Conservation (phyloP, 2,888 invertebrate genomes). For the Cacoxenus indagator region DNA sequence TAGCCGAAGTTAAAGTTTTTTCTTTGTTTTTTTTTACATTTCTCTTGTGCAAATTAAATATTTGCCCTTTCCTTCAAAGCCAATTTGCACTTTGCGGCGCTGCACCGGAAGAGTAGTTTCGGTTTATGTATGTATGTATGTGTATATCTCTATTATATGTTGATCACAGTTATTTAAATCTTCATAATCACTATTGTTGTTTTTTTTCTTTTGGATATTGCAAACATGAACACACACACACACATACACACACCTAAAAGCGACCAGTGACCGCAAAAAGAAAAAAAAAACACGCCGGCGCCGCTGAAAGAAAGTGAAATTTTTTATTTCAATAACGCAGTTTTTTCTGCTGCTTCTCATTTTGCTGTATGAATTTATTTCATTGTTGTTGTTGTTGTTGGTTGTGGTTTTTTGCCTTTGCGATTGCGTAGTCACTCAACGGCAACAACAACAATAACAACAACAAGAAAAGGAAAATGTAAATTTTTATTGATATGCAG, state of each 20-base stretch:
- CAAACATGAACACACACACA: no score
- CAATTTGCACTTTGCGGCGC: no score
- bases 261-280: no score
- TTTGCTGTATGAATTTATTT: slow-evolving; percentile 11
- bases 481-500: slow-evolving; percentile 41
- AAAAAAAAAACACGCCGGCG: no score
- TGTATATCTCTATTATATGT: background rate
- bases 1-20: no score
- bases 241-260: no score
- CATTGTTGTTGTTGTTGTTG: slow-evolving; percentile 14
- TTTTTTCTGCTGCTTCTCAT: slow-evolving; percentile 18
- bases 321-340: slow-evolving; percentile 25
- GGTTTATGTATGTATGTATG: background rate
- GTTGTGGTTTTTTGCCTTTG: slow-evolving; percentile 34
- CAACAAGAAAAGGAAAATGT: slow-evolving; percentile 16
- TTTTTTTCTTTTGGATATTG: no score
- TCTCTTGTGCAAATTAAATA: no score
- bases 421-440: slow-evolving; percentile 42
- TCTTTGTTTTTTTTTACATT: no score
- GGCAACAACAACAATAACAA: background rate
- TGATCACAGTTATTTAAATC: slow-evolving; percentile 17
- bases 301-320: slow-evolving; percentile 54
- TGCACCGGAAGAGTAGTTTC: no score
- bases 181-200: background rate
- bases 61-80: no score